Evolutionary conservation across 2,888 invertebrate species (phyloP), one percentile per base, ranked within the genome.

Genomic region (Nomada fucata): DNA sequence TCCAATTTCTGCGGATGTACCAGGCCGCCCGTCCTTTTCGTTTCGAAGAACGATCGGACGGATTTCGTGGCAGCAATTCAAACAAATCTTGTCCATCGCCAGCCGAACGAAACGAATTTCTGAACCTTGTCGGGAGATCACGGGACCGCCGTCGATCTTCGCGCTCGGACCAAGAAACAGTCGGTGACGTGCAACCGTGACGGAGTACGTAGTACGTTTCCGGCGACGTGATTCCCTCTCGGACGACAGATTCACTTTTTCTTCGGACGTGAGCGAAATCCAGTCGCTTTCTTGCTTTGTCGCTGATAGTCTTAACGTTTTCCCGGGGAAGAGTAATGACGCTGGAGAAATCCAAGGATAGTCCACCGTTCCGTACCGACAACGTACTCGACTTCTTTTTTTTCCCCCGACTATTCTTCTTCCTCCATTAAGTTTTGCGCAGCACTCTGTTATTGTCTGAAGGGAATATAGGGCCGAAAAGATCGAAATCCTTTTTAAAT

Each of bases 1-100:
- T 86, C 87, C 86, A 87, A 87, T 87, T 87, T 87, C 78, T 9
- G 42, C 82, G 65, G 59, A 73, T 74, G 79, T 68, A 18, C 61
- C 36, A 18, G 61, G 2, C 4, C 5, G 29, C 11, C 26, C 63
- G 44, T 64, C 76, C 71, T 70, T 64, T 78, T 75, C 61, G 59
- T 52, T 36, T 64, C 15, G 26, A 50, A 70, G 72, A 76, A 72
- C 73, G 87, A 85, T 85, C 68, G 79, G 75, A 18, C 15, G 77
- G 82, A 85, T 83, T 74, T 80, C 86, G 70, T 80, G 69, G 72
- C 70, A 68, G 80, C n/a, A 83, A 83, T 83, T 87, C 88, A 77
- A 87, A 85, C 83, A 85, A 87, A 87, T 87, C 83, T 87, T 81
- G 87, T 82, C 79, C 79, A 82, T 85, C 79, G 23, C 75, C 82